These are phyloP conservation scores for Planiliza haematocheilus DNA, from an alignment of 2,113 vertebrate genomes.

Conservation along the genomic window DNA sequence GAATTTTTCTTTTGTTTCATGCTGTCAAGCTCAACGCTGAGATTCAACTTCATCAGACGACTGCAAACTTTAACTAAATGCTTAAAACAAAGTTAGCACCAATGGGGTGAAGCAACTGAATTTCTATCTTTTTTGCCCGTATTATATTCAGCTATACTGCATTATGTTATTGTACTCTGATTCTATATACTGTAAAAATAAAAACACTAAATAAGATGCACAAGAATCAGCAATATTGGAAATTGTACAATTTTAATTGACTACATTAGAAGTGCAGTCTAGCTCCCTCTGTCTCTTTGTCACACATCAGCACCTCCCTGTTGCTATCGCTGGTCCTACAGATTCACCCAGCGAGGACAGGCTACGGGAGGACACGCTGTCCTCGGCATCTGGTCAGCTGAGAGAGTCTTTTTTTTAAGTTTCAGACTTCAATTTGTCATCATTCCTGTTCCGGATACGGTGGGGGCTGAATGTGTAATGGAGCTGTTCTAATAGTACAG, in stretches of 20 bases:
- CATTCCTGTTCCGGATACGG: constrained; percentile 52
- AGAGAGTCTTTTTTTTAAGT: constrained; percentile 29
- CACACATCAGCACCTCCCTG: constrained; percentile 28
- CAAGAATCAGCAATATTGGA: background rate
- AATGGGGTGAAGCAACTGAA: too few species aligned
- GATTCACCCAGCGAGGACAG: constrained; percentile 24
- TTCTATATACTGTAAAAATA: too few species aligned
- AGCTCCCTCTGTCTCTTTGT: constrained; percentile 9
- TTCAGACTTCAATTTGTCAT: constrained; percentile 70
- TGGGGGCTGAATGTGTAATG: constrained; percentile 62
- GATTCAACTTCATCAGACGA: too few species aligned
- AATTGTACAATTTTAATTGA: background rate
- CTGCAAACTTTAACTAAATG: too few species aligned
- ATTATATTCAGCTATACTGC: too few species aligned
- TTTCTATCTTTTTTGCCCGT: too few species aligned
- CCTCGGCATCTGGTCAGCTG: constrained; percentile 57
- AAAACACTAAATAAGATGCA: too few species aligned
- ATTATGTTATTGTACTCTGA: too few species aligned
- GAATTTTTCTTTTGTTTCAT: too few species aligned
- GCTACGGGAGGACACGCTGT: constrained; percentile 30
- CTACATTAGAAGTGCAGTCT: background rate
- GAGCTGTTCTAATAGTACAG: constrained; percentile 67
- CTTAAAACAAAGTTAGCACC: too few species aligned
- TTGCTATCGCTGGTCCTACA: constrained; percentile 6
- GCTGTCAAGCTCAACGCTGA: too few species aligned